These are phyloP conservation scores for Falco peregrinus DNA, from an alignment of 2,797 vertebrate species.

Conservation along the genomic window DNA sequence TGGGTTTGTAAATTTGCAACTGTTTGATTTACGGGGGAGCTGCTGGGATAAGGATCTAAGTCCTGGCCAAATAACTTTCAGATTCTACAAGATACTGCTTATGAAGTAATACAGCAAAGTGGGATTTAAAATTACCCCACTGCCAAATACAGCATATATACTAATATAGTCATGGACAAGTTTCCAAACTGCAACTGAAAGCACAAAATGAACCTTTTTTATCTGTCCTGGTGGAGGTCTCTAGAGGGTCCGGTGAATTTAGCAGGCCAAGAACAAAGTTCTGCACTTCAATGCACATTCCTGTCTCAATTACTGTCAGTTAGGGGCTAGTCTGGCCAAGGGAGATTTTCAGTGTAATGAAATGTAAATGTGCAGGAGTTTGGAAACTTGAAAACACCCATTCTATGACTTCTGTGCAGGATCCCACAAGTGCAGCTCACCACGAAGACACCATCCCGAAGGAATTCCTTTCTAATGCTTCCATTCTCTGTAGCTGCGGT, in stretches of 20 bases:
- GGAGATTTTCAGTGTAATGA: not conserved
- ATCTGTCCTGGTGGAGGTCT: not conserved
- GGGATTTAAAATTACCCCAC: not conserved
- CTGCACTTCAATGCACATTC: not conserved
- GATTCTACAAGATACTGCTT: not conserved
- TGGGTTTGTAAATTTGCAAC: not conserved
- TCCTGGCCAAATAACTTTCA: not conserved
- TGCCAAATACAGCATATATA: not conserved
- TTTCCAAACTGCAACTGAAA: not conserved
- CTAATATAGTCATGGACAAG: fast-evolving
- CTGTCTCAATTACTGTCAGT: fast-evolving
- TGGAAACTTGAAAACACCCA: not conserved
- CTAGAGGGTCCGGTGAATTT: fast-evolving
- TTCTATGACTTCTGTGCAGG: not conserved
- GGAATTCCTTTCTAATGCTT: not conserved
- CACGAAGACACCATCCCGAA: not conserved
- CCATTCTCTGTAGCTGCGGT: not conserved
- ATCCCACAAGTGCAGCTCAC: not conserved
- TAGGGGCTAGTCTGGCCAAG: not conserved
- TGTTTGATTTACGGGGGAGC: not conserved
- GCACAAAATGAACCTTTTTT: not conserved
- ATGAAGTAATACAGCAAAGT: not conserved
- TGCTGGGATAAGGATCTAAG: not conserved
- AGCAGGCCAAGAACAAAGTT: not conserved
- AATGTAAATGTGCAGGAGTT: not conserved